Percentiles rank a stretch among this genome's conserved stretches.
These are phyloP conservation scores for Cheilosia urbana DNA, from an alignment of 2,888 invertebrate species.

Conservation along the genomic window DNA sequence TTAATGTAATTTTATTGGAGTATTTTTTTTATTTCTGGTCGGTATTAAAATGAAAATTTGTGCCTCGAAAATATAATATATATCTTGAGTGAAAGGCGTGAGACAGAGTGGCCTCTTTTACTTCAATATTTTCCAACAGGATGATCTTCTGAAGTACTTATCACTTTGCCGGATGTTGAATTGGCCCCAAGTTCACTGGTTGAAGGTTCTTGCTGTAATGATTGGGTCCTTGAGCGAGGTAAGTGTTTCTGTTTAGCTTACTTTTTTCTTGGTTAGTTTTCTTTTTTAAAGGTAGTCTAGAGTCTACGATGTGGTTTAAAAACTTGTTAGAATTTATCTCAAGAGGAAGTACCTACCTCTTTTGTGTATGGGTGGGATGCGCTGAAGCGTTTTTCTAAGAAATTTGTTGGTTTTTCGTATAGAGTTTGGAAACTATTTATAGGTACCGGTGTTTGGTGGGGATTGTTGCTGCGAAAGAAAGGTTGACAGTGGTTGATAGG, in stretches of 20 bases:
- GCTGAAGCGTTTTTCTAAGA: too few species aligned
- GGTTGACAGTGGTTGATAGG: too few species aligned
- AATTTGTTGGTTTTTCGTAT: too few species aligned
- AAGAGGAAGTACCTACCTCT: too few species aligned
- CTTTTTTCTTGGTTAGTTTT: constrained; percentile 6
- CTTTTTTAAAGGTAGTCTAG: neutral
- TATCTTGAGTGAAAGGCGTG: too few species aligned
- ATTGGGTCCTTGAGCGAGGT: constrained; percentile 88
- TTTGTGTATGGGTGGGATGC: too few species aligned
- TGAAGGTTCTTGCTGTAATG: constrained; percentile 90
- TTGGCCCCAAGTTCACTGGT: constrained; percentile 86
- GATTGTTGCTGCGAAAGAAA: too few species aligned
- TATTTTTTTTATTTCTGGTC: constrained; percentile 3
- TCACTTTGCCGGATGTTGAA: constrained; percentile 86
- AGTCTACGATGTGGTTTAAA: neutral
- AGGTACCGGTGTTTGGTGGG: too few species aligned
- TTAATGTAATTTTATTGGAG: constrained; percentile 52
- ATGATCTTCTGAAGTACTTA: constrained; percentile 86
- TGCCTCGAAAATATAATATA: neutral
- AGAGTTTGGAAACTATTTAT: too few species aligned
- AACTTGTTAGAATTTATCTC: neutral
- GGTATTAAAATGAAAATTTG: constrained; percentile 1
- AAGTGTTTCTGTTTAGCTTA: constrained; percentile 71
- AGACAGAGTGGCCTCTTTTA: neutral
- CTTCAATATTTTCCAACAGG: constrained; percentile 73